Evolutionary conservation across 2,888 invertebrate species (phyloP), one percentile per base, ranked within the genome.

Genomic region (Dicyrtomina minuta): DNA sequence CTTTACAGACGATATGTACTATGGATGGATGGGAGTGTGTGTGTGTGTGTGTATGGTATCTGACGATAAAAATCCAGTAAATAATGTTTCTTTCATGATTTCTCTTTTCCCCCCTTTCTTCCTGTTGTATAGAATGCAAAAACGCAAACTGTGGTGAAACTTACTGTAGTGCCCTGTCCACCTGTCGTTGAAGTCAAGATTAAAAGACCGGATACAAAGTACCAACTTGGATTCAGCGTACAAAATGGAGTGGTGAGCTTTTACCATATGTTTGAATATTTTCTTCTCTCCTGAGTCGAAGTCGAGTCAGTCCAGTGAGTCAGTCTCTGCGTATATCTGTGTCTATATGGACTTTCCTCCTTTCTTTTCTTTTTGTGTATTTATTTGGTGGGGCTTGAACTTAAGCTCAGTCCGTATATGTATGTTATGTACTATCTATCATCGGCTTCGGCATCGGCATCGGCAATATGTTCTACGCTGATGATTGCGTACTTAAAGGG

Each of bases 131-230:
- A 88, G 87, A 86, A 86, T 81, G 92, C 96, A 6, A 97, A 96
- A 84, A 92, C 91, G 83, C 96, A 98, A 84, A 99, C 98, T 39
- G 98, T 96, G 79, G 99, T 99, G 79, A 97, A 98, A 83, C 86
- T 99, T 80, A 98, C 97, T 26, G 96, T 99, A 79, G 99, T 99
- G 75, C 97, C 97, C 76, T 99, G 99, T 85, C 95, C 99, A 74
- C 99, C 99, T 64, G 99, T 99, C 56, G 99, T 99, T 51, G 99
- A 99, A 84, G 99, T 99, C 74, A 93, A 96, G 85, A 98, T 99
- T 80, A 97, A 98, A 83, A 86, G 99, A 80, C 99, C 99, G 0
- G 98, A 99, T 84, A 97, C 98, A 72, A 99, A 99, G 85, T 99
- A 99, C 85, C 99, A 99, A 84, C 88, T 99, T 68, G 99, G 99